These are phyloP conservation scores for Platalea minor DNA, from an alignment of 2,797 vertebrate species.

Conservation along the genomic window DNA sequence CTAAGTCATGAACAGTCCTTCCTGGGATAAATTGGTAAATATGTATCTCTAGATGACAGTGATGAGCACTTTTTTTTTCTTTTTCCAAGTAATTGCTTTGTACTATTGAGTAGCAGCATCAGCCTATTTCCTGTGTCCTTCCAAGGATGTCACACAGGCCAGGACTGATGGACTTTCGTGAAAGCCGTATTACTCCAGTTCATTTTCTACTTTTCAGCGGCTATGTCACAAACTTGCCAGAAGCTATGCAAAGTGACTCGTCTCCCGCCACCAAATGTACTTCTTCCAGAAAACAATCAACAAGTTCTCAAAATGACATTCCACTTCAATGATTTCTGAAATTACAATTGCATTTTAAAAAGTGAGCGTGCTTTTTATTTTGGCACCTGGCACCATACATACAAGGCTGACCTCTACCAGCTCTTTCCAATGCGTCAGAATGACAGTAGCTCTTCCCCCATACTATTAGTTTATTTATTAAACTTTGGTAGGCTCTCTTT, in stretches of 20 bases:
- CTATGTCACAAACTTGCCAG: neutral
- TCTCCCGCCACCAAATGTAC: rapidly evolving
- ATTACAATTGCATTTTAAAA: neutral
- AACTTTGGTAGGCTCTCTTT: slow-evolving; percentile 33
- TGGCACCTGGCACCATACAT: neutral
- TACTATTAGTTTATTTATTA: slow-evolving; percentile 36
- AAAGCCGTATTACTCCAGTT: neutral
- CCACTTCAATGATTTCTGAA: neutral
- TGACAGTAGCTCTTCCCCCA: neutral
- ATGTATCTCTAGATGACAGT: neutral
- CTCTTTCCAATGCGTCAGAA: neutral
- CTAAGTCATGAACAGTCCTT: neutral
- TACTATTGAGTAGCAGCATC: neutral
- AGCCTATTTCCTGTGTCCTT: neutral
- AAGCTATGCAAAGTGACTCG: neutral
- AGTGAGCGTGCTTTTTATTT: neutral
- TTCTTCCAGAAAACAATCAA: neutral
- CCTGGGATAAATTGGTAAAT: neutral
- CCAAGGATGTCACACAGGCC: neutral
- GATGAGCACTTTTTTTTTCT: neutral
- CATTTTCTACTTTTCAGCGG: neutral
- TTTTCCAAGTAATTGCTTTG: neutral
- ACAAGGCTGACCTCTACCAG: neutral
- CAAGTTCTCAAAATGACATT: neutral
- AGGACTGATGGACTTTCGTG: neutral